Percentiles rank a stretch among this genome's conserved stretches.
Evolutionary conservation across 2,888 invertebrate genomes (phyloP).

Genomic region (Agonopterix subpropinquella): DNA sequence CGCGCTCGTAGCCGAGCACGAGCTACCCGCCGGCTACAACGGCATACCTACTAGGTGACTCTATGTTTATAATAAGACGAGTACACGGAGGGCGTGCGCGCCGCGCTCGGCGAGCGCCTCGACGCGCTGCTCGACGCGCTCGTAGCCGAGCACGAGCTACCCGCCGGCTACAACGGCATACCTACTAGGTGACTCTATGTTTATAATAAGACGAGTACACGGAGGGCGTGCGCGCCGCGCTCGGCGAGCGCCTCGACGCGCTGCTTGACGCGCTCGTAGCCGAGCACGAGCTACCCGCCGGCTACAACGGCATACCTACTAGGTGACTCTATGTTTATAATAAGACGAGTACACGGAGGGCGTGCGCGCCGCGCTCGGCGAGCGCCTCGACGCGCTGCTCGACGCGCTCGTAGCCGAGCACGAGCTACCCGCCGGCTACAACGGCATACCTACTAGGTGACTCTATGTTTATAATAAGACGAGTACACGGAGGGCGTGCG

Average conservation of each 20-base stretch:
- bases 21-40: conserved; percentile 66
- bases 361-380: conserved; percentile 73
- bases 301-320: conserved; percentile 77
- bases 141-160: conserved; percentile 79
- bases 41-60: conserved; percentile 74
- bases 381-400: conserved; percentile 80
- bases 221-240: conserved; percentile 47
- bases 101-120: conserved; percentile 81
- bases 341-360: neutral
- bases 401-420: conserved; percentile 80
- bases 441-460: conserved; percentile 76
- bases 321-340: conserved; percentile 25
- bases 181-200: conserved; percentile 53
- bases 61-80: neutral
- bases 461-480: neutral
- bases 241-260: conserved; percentile 80
- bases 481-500: no score
- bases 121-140: conserved; percentile 79
- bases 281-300: conserved; percentile 76
- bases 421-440: conserved; percentile 66
- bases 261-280: conserved; percentile 80
- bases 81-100: no score
- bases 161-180: conserved; percentile 73
- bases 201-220: neutral
- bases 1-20: conserved; percentile 79